phyloP scores from a whole-genome alignment of 1,140 invertebrate species.

The Sycophila sp. region DNA sequence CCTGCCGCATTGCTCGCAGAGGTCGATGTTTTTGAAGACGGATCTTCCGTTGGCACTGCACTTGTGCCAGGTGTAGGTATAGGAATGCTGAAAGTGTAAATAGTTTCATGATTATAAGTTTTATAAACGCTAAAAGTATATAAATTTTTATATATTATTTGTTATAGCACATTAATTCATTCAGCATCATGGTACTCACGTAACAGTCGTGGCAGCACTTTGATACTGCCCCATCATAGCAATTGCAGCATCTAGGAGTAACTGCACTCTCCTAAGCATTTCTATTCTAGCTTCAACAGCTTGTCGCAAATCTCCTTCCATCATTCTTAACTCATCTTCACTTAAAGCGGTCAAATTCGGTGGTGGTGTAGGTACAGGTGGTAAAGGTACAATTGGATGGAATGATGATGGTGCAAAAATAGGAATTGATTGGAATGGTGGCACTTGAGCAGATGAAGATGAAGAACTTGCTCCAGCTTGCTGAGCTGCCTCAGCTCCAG shows the following conservation, averaged over 20 bases:
- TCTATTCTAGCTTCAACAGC: conserved; percentile 91
- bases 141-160: background rate
- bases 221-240: conserved; percentile 66
- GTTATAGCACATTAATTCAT: background rate
- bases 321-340: conserved; percentile 82
- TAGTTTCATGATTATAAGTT: conserved; percentile 8
- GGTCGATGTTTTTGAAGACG: conserved; percentile 19
- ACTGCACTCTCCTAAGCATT: conserved; percentile 60
- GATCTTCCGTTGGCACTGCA: background rate
- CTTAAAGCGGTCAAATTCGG: conserved; percentile 78
- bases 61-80: conserved; percentile 41
- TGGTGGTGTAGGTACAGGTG: conserved; percentile 77
- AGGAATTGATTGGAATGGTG: conserved; percentile 59
- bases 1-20: background rate
- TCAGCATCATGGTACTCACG: conserved; percentile 46
- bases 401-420: conserved; percentile 70
- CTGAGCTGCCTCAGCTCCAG: conserved; percentile 23
- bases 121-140: background rate
- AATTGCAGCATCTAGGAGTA: conserved; percentile 61
- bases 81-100: conserved; percentile 53
- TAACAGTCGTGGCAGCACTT: conserved; percentile 56
- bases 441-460: conserved; percentile 42
- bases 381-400: conserved; percentile 73
- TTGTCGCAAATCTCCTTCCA: conserved; percentile 89
- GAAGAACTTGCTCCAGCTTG: conserved; percentile 32